A percentile compares a stretch with the other conserved stretches of the same genome.
Evolutionary conservation across 1,140 invertebrate genomes (phyloP).

Genomic region (Neodiprion fabricii): DNA sequence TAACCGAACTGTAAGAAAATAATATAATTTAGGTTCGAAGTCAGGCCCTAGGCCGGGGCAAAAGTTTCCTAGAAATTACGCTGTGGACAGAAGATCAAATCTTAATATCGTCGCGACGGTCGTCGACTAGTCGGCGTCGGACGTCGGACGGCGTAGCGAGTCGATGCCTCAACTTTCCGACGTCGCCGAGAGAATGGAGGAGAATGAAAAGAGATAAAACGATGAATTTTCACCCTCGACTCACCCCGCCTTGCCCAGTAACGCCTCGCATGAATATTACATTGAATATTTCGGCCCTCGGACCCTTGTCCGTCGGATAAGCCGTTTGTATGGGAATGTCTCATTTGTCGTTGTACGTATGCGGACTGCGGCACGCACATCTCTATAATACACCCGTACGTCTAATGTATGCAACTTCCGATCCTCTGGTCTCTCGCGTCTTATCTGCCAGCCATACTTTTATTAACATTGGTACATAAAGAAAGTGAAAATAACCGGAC

Average conservation of each 20-base stretch:
- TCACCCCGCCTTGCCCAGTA: neutral
- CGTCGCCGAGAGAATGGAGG: neutral
- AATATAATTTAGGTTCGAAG: too few relatives aligned
- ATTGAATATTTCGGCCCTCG: neutral
- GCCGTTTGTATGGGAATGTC: slow-evolving; percentile 6
- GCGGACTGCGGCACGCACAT: too few relatives aligned
- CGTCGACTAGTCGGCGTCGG: neutral
- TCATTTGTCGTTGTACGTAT: neutral
- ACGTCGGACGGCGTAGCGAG: neutral
- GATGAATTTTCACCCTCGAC: neutral
- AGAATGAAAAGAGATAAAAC: neutral
- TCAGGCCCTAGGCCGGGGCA: too few relatives aligned
- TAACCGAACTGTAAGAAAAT: too few relatives aligned
- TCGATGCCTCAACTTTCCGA: too few relatives aligned
- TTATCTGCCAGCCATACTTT: too few relatives aligned
- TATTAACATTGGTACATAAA: too few relatives aligned
- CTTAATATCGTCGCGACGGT: too few relatives aligned
- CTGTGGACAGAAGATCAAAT: too few relatives aligned
- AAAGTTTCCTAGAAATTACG: too few relatives aligned
- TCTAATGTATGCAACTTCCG: neutral
- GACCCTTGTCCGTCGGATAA: neutral
- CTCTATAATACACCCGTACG: too few relatives aligned
- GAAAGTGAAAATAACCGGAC: too few relatives aligned
- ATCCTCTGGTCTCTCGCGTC: neutral
- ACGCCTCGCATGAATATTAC: neutral